These are phyloP conservation scores for Selene dorsalis DNA, from an alignment of 2,797 vertebrate genomes.

Conservation along the genomic window DNA sequence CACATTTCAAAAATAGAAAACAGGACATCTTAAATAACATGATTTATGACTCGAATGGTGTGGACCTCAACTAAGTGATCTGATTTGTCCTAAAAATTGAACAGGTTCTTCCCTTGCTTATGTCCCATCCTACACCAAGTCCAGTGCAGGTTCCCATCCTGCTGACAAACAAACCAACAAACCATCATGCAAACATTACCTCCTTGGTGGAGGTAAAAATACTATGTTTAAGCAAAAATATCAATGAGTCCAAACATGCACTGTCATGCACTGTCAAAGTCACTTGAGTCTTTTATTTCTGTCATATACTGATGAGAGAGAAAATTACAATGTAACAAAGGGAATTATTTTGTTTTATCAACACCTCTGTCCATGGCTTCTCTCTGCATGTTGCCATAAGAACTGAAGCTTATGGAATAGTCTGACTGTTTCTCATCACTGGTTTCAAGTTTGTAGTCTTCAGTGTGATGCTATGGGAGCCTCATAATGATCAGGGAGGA, in stretches of 20 bases:
- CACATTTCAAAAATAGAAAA: background rate
- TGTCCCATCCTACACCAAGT: too few relatives aligned
- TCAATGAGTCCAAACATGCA: background rate
- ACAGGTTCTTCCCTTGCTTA: too few relatives aligned
- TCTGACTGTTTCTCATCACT: constrained; percentile 6
- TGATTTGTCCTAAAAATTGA: too few relatives aligned
- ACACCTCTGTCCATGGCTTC: background rate
- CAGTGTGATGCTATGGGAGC: background rate
- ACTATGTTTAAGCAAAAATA: background rate
- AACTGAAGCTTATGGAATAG: background rate
- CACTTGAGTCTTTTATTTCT: background rate
- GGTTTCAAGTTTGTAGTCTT: background rate
- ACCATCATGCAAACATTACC: too few relatives aligned
- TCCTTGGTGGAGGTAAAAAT: background rate
- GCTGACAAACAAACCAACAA: too few relatives aligned
- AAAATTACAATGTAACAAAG: constrained; percentile 1
- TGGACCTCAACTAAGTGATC: too few relatives aligned
- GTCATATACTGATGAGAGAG: constrained; percentile 1
- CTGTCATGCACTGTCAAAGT: background rate
- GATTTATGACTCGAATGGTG: background rate
- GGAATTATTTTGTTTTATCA: background rate
- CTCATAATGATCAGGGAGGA: constrained; percentile 12
- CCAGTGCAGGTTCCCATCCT: too few relatives aligned
- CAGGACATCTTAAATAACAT: background rate
- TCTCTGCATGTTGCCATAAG: background rate